Evolutionary conservation across 2,113 vertebrate species (phyloP).

Genomic region (Pluvialis apricaria): DNA sequence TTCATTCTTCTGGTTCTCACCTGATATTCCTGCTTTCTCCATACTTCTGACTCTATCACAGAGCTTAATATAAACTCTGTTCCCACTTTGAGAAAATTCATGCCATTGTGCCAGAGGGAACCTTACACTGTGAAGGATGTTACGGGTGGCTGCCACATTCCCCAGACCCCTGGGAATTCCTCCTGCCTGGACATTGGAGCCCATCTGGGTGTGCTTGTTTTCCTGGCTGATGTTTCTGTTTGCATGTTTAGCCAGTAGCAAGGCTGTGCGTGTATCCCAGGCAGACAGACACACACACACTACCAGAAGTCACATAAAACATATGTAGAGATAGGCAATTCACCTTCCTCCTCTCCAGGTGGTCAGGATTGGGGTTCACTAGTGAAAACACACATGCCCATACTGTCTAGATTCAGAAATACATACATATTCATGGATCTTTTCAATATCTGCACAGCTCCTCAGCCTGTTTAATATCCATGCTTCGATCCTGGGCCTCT

Average conservation of each 20-base stretch:
- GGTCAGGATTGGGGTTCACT: too few relatives aligned
- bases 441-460: too few relatives aligned
- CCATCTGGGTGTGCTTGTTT: background rate
- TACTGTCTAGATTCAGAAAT: too few relatives aligned
- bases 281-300: background rate
- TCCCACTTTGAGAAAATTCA: background rate
- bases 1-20: background rate
- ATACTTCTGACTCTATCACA: background rate
- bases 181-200: background rate
- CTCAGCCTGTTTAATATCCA: too few relatives aligned
- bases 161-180: background rate
- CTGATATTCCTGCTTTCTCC: background rate
- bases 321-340: too few relatives aligned
- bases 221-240: background rate
- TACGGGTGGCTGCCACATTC: background rate
- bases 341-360: too few relatives aligned
- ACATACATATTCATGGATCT: too few relatives aligned
- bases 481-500: too few relatives aligned
- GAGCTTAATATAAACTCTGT: background rate
- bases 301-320: too few relatives aligned
- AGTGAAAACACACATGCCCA: too few relatives aligned
- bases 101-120: background rate
- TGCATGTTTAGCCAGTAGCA: background rate
- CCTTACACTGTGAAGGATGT: background rate
- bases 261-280: background rate